phyloP scores from a whole-genome alignment of 2,888 invertebrate genomes.

The Harpalus rufipes region DNA sequence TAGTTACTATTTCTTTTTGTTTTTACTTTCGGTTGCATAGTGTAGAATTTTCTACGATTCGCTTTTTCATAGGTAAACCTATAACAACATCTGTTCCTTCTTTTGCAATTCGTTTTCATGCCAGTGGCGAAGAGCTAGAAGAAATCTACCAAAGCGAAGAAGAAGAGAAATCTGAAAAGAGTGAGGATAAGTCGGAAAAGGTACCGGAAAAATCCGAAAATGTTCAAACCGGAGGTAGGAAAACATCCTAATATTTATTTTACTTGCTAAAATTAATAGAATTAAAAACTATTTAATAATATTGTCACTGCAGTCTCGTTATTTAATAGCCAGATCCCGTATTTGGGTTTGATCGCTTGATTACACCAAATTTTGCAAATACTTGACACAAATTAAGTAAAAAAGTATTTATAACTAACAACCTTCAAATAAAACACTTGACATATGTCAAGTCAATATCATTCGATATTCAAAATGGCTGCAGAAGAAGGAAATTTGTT shows the following conservation, averaged over 20 bases:
- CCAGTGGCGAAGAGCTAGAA: conserved; percentile 87
- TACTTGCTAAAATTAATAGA: not conserved
- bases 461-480: too few relatives aligned
- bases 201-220: conserved; percentile 72
- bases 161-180: conserved; percentile 74
- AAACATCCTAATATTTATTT: not conserved
- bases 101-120: conserved; percentile 85
- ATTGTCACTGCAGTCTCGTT: too few relatives aligned
- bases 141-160: conserved; percentile 83
- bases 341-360: too few relatives aligned
- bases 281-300: not conserved
- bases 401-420: too few relatives aligned
- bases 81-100: conserved; percentile 77
- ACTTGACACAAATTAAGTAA: too few relatives aligned
- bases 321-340: too few relatives aligned
- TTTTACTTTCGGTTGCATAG: conserved; percentile 6
- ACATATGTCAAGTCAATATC: too few relatives aligned
- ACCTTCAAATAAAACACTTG: too few relatives aligned
- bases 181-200: conserved; percentile 71
- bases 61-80: conserved; percentile 74
- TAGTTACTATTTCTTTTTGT: not conserved
- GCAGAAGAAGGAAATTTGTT: too few relatives aligned
- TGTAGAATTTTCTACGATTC: conserved; percentile 46
- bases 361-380: too few relatives aligned
- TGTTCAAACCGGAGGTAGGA: not conserved